Conservation (phyloP, 2,797 vertebrate genomes). For the Cottoperca gobio region DNA sequence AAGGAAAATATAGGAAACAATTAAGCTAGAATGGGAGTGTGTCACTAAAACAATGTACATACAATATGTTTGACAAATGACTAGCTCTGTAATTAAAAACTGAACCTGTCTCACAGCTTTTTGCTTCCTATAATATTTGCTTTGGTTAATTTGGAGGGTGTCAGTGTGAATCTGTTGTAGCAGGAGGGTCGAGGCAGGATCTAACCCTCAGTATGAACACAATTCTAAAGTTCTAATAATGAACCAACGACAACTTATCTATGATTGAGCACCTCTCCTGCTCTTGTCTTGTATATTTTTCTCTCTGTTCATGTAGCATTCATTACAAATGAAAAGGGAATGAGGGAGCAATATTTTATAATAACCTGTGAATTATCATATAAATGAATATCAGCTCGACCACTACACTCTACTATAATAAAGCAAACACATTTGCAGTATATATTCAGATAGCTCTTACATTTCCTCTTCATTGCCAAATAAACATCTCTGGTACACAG, state of each 20-base stretch:
- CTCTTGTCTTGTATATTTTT: constrained; percentile 45
- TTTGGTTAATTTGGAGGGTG: too few species aligned
- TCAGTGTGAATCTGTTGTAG: too few species aligned
- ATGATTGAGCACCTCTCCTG: constrained; percentile 59
- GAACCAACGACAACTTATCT: too few species aligned
- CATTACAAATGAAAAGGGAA: constrained; percentile 23
- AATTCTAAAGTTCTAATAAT: too few species aligned
- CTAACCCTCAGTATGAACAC: too few species aligned
- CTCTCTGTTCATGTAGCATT: constrained; percentile 17
- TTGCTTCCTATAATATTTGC: too few species aligned
- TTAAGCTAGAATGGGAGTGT: neutral
- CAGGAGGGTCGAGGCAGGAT: too few species aligned
- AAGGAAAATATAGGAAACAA: neutral
- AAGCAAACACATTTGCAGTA: neutral
- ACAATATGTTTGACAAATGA: neutral
- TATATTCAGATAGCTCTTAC: neutral
- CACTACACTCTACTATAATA: neutral
- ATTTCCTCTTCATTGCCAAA: neutral
- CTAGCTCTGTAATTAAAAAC: neutral
- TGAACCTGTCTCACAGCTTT: too few species aligned
- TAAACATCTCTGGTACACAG: neutral
- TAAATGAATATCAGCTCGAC: neutral
- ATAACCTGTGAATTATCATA: neutral
- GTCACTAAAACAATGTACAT: neutral
- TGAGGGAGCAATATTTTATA: constrained; percentile 4